These are phyloP conservation scores for Acanthurus lineatus DNA, from an alignment of 2,797 vertebrate species.

Conservation along the genomic window DNA sequence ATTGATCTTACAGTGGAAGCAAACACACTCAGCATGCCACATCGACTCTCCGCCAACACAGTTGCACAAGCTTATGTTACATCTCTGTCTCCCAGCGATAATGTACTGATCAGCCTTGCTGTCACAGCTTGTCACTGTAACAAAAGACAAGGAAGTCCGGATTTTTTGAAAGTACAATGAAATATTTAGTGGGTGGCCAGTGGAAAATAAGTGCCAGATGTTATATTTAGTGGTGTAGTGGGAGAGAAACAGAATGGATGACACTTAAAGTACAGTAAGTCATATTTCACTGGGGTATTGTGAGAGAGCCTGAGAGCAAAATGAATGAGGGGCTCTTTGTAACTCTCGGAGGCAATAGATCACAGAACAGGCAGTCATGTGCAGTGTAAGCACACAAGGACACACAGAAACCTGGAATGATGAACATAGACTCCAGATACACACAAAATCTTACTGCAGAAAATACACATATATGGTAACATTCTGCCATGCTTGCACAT, in stretches of 20 bases:
- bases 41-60: conserved; percentile 49
- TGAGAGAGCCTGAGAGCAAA: conserved; percentile 76
- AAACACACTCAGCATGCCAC: conserved; percentile 33
- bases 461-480: not conserved
- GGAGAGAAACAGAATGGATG: conserved; percentile 57
- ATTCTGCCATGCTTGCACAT: not conserved
- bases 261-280: conserved; percentile 63
- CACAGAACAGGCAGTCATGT: conserved; percentile 65
- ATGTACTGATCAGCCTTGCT: conserved; percentile 51
- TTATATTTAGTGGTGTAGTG: conserved; percentile 80
- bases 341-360: conserved; percentile 78
- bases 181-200: conserved; percentile 69
- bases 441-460: not conserved
- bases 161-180: conserved; percentile 64
- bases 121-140: conserved; percentile 54
- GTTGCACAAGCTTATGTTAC: conserved; percentile 52
- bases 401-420: conserved; percentile 63
- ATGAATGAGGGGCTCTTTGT: conserved; percentile 77
- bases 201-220: conserved; percentile 64
- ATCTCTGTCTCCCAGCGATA: conserved; percentile 46
- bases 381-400: conserved; percentile 74
- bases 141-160: conserved; percentile 51
- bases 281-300: conserved; percentile 79
- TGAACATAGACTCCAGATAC: conserved; percentile 41
- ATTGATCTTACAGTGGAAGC: conserved; percentile 61